These are phyloP conservation scores for Pantherophis guttatus DNA, from an alignment of 2,113 vertebrate species.

Conservation along the genomic window DNA sequence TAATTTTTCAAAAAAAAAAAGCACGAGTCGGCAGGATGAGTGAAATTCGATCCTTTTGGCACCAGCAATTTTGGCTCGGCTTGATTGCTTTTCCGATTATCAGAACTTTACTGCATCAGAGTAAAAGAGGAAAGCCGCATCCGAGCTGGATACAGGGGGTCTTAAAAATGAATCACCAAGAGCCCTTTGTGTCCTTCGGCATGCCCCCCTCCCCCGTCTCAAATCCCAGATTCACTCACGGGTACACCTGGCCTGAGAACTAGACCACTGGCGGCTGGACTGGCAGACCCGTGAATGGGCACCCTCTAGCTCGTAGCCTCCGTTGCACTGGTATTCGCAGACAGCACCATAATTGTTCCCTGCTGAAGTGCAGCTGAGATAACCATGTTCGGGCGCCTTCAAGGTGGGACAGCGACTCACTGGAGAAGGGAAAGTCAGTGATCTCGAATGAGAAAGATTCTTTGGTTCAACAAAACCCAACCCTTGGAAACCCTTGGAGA, in stretches of 20 bases:
- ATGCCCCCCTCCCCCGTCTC: not conserved
- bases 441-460: not conserved
- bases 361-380: conserved; percentile 83
- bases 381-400: conserved; percentile 80
- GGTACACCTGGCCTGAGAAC: conserved; percentile 73
- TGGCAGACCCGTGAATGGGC: conserved; percentile 78
- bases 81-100: not conserved
- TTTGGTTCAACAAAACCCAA: not conserved
- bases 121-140: not conserved
- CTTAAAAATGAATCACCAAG: not conserved
- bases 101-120: not conserved
- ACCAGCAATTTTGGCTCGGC: not conserved
- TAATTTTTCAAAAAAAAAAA: not conserved
- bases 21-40: not conserved
- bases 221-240: conserved; percentile 70
- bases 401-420: conserved; percentile 85
- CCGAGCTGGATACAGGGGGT: not conserved
- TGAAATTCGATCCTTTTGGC: not conserved
- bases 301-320: conserved; percentile 84
- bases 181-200: not conserved
- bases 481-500: not conserved
- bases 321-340: conserved; percentile 88
- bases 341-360: conserved; percentile 87
- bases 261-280: conserved; percentile 84
- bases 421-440: conserved; percentile 41